Conservation (phyloP, 2,888 invertebrate genomes). For the Drosophila mercatorum region DNA sequence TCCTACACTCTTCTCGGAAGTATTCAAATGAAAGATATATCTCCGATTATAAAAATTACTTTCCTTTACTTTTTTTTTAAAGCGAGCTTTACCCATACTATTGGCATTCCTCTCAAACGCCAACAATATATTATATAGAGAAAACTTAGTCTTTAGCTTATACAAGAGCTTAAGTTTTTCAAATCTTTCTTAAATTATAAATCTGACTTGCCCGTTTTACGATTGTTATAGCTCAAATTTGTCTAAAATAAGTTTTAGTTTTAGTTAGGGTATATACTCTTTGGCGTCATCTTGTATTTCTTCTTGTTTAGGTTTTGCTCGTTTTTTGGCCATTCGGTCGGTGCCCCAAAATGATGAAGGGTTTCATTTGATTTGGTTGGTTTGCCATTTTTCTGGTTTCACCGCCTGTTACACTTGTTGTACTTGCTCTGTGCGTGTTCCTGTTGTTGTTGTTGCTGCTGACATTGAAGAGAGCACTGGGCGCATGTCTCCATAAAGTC, state of each 20-base stretch:
- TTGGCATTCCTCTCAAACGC: not conserved
- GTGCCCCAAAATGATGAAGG: conserved; percentile 71
- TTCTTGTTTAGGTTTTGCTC: conserved; percentile 16
- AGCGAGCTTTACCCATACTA: not conserved
- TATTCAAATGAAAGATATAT: not conserved
- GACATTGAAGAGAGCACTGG: conserved; percentile 4
- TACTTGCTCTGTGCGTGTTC: not conserved
- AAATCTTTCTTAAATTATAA: not conserved
- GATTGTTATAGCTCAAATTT: too few relatives aligned
- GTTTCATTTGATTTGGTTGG: conserved; percentile 75
- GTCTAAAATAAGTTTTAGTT: not conserved
- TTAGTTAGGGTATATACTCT: not conserved
- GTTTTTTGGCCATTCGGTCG: conserved; percentile 52
- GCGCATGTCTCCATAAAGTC: conserved; percentile 18
- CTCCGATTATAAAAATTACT: not conserved
- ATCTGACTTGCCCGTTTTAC: too few relatives aligned
- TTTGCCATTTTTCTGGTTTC: conserved; percentile 77
- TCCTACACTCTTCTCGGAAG: not conserved
- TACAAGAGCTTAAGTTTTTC: not conserved
- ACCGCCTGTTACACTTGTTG: conserved; percentile 52
- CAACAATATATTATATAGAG: not conserved
- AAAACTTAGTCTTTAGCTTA: not conserved
- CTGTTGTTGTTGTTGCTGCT: not conserved
- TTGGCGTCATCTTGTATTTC: not conserved
- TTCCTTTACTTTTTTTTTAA: not conserved